Base-by-base conservation (phyloP, 2,113 vertebrate genomes). In the Dendrocopos noguchii region DNA sequence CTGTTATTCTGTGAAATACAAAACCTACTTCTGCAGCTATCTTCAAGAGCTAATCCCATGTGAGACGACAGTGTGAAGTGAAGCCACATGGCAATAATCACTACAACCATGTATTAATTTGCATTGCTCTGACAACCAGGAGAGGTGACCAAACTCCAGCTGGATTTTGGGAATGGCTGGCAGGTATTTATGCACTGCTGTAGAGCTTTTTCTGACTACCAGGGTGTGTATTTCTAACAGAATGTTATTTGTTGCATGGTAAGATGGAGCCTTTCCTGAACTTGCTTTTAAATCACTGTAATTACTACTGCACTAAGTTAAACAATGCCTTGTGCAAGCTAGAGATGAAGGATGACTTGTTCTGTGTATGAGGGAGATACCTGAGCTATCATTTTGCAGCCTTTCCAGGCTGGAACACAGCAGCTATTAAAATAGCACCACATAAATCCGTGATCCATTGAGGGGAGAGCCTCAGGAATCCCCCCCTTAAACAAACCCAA, bases 381-480 rank as follows among this genome's bases (percentile, higher is more conserved):
- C 29, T 91, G 71, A 52, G 28, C 57, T 65, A 22, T 55, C 73
- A 16, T 92, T 82, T 84, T 78, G 52, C 53, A 92, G 81, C 52
- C 42, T 89, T 85, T 87, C 71, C 52, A 66, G 13, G 17, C 34
- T 84, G 46, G 36, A 78, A 71, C 28, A 47, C 46, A 91, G 42
- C 71, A 91, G 80, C 71, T 87, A 78, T 80, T 79, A 80, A 76
- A 95, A 82, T 4, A 91, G 52, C 80, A 82, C 59, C 36, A 44
- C 46, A 79, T 84, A 89, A 94, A 82, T n/a, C 64, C 1, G 3
- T 6, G 66, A 36, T 33, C 22, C 46, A 74, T 80, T 0, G 52
- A 66, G 53, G 36, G 60, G 67, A 94, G 33, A 55, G 66, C n/a
- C 42, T 67, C 75, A 66, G 68, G 47, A 18, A 19, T n/a, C 18